phyloP scores from a whole-genome alignment of 2,797 vertebrate species.

The Acanthurus leucopareius region DNA sequence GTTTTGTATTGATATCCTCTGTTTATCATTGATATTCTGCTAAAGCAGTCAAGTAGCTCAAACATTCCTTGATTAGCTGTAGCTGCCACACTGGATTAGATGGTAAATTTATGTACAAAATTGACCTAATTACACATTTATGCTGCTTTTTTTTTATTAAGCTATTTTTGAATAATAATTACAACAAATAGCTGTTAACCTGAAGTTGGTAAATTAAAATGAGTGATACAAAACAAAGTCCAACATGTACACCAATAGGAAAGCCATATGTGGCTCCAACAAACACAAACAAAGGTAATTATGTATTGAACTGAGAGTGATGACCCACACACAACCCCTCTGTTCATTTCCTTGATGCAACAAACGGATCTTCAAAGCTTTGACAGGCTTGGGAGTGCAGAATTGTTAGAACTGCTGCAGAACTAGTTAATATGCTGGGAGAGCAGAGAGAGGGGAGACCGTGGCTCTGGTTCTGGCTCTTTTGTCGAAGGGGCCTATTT shows the following conservation, averaged over 20 bases:
- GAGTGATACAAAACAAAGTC: neutral
- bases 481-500: constrained; percentile 76
- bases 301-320: neutral
- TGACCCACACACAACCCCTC: neutral
- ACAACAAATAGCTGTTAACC: no score
- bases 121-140: no score
- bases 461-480: constrained; percentile 44
- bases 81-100: no score
- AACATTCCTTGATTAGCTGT: no score
- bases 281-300: neutral
- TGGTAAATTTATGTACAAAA: no score
- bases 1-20: no score
- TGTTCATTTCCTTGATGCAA: constrained; percentile 27
- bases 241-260: neutral
- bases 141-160: no score
- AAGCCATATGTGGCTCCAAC: neutral
- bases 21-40: no score
- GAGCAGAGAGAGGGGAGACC: constrained; percentile 63
- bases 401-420: constrained; percentile 55
- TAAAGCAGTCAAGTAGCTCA: no score
- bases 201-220: no score
- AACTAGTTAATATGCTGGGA: constrained; percentile 77
- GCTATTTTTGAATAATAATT: no score
- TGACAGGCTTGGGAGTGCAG: constrained; percentile 19
- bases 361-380: constrained; percentile 39